Evolutionary conservation across 2,113 vertebrate species (phyloP), one percentile per base, ranked within the genome.

Genomic region (Acanthochromis polyacanthus): DNA sequence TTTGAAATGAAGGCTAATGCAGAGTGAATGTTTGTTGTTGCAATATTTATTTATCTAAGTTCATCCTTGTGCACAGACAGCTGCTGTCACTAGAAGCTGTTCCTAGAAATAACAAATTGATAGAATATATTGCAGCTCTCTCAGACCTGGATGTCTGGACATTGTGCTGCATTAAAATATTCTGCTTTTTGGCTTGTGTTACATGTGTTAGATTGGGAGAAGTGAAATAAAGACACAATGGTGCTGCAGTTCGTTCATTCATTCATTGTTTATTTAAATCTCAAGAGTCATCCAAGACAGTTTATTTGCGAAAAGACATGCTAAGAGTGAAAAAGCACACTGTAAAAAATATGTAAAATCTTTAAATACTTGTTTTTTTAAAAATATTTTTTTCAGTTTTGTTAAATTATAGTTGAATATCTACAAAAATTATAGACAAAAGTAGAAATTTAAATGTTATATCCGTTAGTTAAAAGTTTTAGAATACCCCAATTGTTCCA

Each of bases 201-300:
- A 8, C 0, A 17, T 14, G 16, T 69, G 55, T 80, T 43, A 30
- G 22, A 15, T 19, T n/a, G 52, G n/a, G 19, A 16, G 16, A 56
- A 17, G 38, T 58, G 8, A 67, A 77, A 64, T 77, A 77, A 81
- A 69, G 22, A 36, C 4, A 43, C 9, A 23, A 38, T 81, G 52
- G 45, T 81, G 1, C 48, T 17, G 17, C 9, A 36, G 32, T 36
- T 36, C 32, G 2, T 36, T 36, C 9, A 36, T 36, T 36, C 7
- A 36, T 36, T 9, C 9, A 36, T 36, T 32, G 1, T 36, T 36
- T 36, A 36, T 36, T 32, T 32, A 32, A 32, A 32, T 32, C 30
- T 32, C 7, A 32, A 25, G 2, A 25, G 25, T 3, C 25, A 25
- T 25, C 25, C 25, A 25, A 25, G 25, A 3, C 25, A 25, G 25